Base-by-base conservation (phyloP, 1,140 invertebrate genomes). In the Danaus plexippus region DNA sequence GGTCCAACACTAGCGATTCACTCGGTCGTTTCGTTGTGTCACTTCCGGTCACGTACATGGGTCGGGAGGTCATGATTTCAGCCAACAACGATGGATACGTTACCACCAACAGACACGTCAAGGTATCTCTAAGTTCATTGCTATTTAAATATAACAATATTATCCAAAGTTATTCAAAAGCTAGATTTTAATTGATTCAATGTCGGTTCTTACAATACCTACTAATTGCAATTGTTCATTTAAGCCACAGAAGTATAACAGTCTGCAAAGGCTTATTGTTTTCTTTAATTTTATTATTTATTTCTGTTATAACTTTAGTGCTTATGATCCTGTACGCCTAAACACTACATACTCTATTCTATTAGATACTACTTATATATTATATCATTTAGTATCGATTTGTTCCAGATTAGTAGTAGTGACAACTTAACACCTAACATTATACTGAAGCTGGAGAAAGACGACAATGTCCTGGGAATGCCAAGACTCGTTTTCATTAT, bases 401-500 rank as follows among this genome's bases (percentile, higher is more conserved):
- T 43, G 2, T 56, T 61, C 42, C 67, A 85, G 82, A 59, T 80
- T 42, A 82, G 69, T 59, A 69, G 64, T 41, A 65, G 66, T 8
- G 69, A 73, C 4, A 79, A 77, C 18, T 43, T 76, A 50, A 82
- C 80, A 0, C 79, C 87, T 2, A 82, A 89, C 32, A 78, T 94
- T 1, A 85, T 94, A 55, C 91, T 95, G 44, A 92, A 91, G 57
- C 71, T 96, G 52, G 86, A 88, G 32, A 84, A 81, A 18, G 90
- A 95, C 72, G 90, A 91, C 54, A 89, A 80, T 45, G 88, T 95
- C 40, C 79, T 92, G 58, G 94, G 94, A 1, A 84, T 96, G 84
- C 92, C 94, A 0, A 87, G 93, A 42, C 79, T 93, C 9, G 87
- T 92, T 1, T 95, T 95, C 71, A 90, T 95, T 45, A 89, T 94